phyloP scores from a whole-genome alignment of 2,888 invertebrate species.

The Synergus japonicus region DNA sequence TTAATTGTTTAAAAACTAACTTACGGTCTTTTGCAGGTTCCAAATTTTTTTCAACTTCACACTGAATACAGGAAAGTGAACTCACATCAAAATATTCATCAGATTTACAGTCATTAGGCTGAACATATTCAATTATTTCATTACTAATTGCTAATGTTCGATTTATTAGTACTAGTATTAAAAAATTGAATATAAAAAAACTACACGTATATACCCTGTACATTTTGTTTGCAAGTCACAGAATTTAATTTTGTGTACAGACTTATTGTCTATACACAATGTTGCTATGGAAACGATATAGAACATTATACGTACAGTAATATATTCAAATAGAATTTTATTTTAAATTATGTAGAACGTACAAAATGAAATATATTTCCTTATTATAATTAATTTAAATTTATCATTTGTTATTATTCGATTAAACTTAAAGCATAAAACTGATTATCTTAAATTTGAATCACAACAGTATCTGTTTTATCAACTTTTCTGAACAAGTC shows the following conservation, averaged over 20 bases:
- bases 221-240: background rate
- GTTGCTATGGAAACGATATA: constrained; percentile 14
- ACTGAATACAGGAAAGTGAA: constrained; percentile 78
- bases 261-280: background rate
- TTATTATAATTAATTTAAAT: background rate
- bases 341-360: background rate
- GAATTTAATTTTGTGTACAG: constrained; percentile 12
- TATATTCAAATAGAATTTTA: background rate
- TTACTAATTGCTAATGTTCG: constrained; percentile 41
- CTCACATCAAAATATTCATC: constrained; percentile 79
- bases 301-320: background rate
- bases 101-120: constrained; percentile 72
- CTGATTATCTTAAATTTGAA: background rate
- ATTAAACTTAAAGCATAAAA: background rate
- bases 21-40: constrained; percentile 74
- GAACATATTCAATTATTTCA: constrained; percentile 62
- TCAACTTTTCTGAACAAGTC: background rate
- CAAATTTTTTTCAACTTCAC: constrained; percentile 75
- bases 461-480: background rate
- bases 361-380: background rate
- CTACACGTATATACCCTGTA: background rate
- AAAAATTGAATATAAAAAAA: constrained; percentile 8
- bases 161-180: constrained; percentile 8
- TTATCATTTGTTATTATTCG: background rate
- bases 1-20: constrained; percentile 51